Conservation (phyloP, 2,888 invertebrate genomes). For the Tortricodes alternella region DNA sequence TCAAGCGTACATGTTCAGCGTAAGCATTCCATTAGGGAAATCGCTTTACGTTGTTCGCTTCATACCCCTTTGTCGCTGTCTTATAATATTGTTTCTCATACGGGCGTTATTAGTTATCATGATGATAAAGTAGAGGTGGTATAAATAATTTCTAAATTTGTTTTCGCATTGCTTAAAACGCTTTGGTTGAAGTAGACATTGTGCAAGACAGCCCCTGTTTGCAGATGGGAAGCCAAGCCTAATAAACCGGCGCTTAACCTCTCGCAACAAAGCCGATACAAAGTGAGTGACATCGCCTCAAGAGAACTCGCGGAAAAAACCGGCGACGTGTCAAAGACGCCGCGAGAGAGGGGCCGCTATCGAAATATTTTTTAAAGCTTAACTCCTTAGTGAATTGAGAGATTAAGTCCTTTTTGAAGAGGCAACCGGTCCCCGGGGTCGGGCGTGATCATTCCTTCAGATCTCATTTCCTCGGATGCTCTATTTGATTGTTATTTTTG, state of each 20-base stretch:
- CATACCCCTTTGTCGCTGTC: slow-evolving; percentile 4
- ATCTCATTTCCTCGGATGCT: slow-evolving; percentile 81
- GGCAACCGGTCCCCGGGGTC: slow-evolving; percentile 83
- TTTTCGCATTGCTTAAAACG: background rate
- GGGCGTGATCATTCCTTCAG: slow-evolving; percentile 79
- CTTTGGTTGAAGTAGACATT: slow-evolving; percentile 14
- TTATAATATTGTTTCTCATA: background rate
- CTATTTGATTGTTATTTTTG: slow-evolving; percentile 82
- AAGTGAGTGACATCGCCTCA: slow-evolving; percentile 80
- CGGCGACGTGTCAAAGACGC: slow-evolving; percentile 82
- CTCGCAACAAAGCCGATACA: slow-evolving; percentile 80
- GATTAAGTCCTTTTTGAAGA: slow-evolving; percentile 84
- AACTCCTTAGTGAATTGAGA: slow-evolving; percentile 84
- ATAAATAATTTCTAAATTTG: background rate
- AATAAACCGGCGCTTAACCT: slow-evolving; percentile 82
- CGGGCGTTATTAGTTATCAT: background rate
- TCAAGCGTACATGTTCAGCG: slow-evolving; percentile 21
- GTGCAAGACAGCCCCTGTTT: slow-evolving; percentile 63
- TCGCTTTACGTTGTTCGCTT: slow-evolving; percentile 17
- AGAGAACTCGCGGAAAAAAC: slow-evolving; percentile 79
- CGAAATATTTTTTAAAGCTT: slow-evolving; percentile 82
- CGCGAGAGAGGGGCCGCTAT: slow-evolving; percentile 75
- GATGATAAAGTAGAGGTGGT: background rate
- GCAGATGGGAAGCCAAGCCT: slow-evolving; percentile 75
- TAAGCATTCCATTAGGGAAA: slow-evolving; percentile 25